A percentile compares a stretch with the other conserved stretches of the same genome.
Evolutionary conservation across 2,888 invertebrate genomes (phyloP).

Genomic region (Sylvicola cinctus): DNA sequence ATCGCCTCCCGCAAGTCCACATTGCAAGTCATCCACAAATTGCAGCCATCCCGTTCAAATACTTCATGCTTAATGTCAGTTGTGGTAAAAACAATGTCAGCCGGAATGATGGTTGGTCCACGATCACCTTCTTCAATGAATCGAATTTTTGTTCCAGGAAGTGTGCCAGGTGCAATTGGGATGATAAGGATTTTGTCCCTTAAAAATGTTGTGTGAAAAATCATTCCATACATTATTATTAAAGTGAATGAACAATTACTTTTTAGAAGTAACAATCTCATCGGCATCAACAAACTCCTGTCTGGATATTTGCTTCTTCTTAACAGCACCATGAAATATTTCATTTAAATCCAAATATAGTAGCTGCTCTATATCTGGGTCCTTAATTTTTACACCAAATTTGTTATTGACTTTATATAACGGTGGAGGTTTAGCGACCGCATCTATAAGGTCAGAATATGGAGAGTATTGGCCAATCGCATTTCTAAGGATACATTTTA

Average conservation of each 20-base stretch:
- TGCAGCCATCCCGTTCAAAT: constrained; percentile 42
- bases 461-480: constrained; percentile 73
- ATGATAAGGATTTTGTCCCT: constrained; percentile 52
- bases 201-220: no score
- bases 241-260: constrained; percentile 10
- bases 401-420: constrained; percentile 38
- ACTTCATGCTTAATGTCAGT: constrained; percentile 47
- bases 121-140: constrained; percentile 68
- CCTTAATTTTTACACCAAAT: constrained; percentile 31
- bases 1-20: constrained; percentile 50
- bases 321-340: constrained; percentile 51
- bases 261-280: constrained; percentile 35
- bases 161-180: constrained; percentile 52
- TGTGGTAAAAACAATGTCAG: constrained; percentile 53
- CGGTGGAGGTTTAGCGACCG: constrained; percentile 37
- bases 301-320: constrained; percentile 62
- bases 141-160: constrained; percentile 45
- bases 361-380: constrained; percentile 24
- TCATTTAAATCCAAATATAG: constrained; percentile 39
- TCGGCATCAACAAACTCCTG: constrained; percentile 44
- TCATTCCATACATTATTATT: no score
- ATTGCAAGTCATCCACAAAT: constrained; percentile 38
- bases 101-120: constrained; percentile 39
- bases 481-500: constrained; percentile 30
- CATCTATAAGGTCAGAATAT: constrained; percentile 53